Evolutionary conservation across 1,140 invertebrate genomes (phyloP), one percentile per base, ranked within the genome.

Genomic region (Papilio helenus): DNA sequence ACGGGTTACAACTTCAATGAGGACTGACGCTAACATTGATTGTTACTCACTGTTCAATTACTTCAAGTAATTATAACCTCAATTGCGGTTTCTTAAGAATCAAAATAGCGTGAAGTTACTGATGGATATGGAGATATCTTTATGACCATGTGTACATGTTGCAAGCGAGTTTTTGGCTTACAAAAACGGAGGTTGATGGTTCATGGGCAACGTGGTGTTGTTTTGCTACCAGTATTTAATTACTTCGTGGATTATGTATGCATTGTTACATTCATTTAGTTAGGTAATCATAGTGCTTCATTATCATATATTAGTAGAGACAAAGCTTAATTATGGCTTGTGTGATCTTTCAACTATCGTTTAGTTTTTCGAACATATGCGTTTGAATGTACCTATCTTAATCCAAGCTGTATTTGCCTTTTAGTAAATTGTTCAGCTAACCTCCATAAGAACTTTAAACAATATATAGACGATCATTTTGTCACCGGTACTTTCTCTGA

Each of bases 151-250:
- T 80, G 74, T 82, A 82, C 72, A 23, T 84, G 49, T 88, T 88
- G 83, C 84, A 83, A 88, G 18, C 86, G 88, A 71, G 81, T 81
- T 55, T 46, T 82, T 68, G 79, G 68, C 81, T 84, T 79, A 82
- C 81, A 83, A 83, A 84, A 71, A 80, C 81, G 82, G 20, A 39
- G 76, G 82, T 81, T 87, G 84, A 83, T 85, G 80, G 89, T 89
- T 90, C 86, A 87, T 76, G 87, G 86, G 81, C 85, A 72, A n/a
- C 65, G 81, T 42, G 77, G 79, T 79, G 84, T 83, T 86, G 83
- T 85, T 85, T 85, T 81, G 86, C 85, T 86, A 84, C 85, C 82
- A 82, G 78, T 80, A 86, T 84, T 81, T 85, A 88, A 88, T 87
- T 85, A 88, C 79, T 79, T 77, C 16, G 3, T 29, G 58, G 8